These are phyloP conservation scores for Eristalinus aeneus DNA, from an alignment of 2,888 invertebrate species.

Conservation along the genomic window DNA sequence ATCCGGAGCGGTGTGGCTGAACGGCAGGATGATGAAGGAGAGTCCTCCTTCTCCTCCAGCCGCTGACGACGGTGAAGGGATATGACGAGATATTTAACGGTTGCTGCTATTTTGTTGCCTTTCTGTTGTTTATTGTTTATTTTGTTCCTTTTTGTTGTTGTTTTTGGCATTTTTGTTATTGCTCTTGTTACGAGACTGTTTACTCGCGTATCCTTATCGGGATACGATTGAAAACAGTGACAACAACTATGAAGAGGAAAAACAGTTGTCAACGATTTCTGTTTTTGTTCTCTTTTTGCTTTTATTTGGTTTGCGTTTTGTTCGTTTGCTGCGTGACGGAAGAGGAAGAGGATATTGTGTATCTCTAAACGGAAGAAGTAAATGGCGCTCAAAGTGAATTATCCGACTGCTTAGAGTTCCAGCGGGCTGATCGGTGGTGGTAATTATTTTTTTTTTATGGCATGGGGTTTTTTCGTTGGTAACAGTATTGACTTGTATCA, in stretches of 20 bases:
- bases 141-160: background rate
- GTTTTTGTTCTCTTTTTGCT: background rate
- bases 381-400: background rate
- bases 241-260: background rate
- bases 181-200: background rate
- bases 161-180: background rate
- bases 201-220: background rate
- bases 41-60: too few relatives aligned
- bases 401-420: background rate
- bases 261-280: too few relatives aligned
- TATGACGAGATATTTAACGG: background rate
- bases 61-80: background rate
- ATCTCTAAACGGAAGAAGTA: background rate
- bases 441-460: background rate
- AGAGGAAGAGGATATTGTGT: background rate
- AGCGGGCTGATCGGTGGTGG: background rate
- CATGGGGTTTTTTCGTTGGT: too few relatives aligned
- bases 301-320: background rate
- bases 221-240: background rate
- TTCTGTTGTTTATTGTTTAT: background rate
- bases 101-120: background rate
- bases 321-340: background rate
- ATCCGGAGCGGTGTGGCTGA: background rate
- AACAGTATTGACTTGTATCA: background rate
- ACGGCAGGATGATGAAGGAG: background rate